Evolutionary conservation across 2,888 invertebrate genomes (phyloP).

Genomic region (Tanaodytes sp.): DNA sequence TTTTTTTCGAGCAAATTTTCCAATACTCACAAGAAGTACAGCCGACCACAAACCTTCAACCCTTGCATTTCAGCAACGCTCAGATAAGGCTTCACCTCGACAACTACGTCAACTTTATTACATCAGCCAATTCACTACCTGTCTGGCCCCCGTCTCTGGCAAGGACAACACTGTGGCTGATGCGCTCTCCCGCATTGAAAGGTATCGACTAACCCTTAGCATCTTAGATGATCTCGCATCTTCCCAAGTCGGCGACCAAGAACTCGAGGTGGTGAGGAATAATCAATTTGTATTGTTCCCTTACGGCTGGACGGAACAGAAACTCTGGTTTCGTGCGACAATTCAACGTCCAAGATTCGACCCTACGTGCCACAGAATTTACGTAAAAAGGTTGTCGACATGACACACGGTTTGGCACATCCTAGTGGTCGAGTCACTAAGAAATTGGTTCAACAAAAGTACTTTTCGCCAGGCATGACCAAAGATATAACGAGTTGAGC

Average conservation of each 20-base stretch:
- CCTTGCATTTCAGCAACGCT: neutral
- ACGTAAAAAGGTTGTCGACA: neutral
- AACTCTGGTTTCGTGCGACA: conserved; percentile 7
- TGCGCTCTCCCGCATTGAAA: conserved; percentile 16
- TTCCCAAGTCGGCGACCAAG: neutral
- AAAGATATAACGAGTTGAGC: conserved; percentile 59
- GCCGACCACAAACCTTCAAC: conserved; percentile 6
- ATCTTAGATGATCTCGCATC: neutral
- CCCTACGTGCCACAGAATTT: neutral
- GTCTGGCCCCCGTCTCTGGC: conserved; percentile 33
- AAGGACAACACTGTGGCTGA: conserved; percentile 24
- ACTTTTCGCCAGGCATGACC: conserved; percentile 60
- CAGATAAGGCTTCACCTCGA: conserved; percentile 2
- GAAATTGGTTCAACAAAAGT: conserved; percentile 55
- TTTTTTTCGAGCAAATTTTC: conserved; percentile 20
- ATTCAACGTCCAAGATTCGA: neutral
- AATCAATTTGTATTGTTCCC: neutral
- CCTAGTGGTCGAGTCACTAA: conserved; percentile 53
- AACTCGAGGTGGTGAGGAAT: too few species aligned
- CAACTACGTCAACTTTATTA: conserved; percentile 24
- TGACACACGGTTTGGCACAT: conserved; percentile 48
- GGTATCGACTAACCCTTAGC: neutral
- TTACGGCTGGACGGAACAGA: neutral
- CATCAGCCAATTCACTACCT: conserved; percentile 45
- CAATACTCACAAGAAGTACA: conserved; percentile 21